A percentile compares a stretch with the other conserved stretches of the same genome.
phyloP scores from a whole-genome alignment of 2,888 invertebrate genomes.

The Cheilosia scutellata region DNA sequence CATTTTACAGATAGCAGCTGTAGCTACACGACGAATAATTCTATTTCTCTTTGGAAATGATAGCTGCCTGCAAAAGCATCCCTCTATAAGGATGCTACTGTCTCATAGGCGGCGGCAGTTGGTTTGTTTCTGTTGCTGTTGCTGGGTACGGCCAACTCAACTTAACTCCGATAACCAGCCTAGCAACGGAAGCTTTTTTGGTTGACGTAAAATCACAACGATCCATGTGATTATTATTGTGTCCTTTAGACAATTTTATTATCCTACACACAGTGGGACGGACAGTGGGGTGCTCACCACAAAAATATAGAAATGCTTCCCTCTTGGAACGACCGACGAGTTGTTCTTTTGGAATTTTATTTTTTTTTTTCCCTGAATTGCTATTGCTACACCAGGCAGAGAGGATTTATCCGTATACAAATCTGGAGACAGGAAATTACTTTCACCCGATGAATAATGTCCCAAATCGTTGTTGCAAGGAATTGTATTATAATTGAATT shows the following conservation, averaged over 20 bases:
- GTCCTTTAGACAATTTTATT: constrained; percentile 57
- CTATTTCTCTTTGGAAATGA: background rate
- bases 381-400: background rate
- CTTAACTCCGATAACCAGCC: background rate
- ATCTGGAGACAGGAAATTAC: constrained; percentile 33
- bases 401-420: background rate
- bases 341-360: background rate
- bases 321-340: background rate
- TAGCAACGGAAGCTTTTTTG: constrained; percentile 30
- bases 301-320: background rate
- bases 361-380: background rate
- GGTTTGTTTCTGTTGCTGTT: background rate
- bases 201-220: constrained; percentile 49
- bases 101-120: background rate
- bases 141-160: background rate
- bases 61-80: constrained; percentile 4
- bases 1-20: constrained; percentile 3
- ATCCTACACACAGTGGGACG: constrained; percentile 17
- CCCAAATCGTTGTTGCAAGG: background rate
- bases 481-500: constrained; percentile 34
- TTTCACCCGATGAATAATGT: constrained; percentile 23
- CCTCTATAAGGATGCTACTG: constrained; percentile 15
- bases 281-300: background rate
- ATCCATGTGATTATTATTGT: constrained; percentile 44
- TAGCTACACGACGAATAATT: constrained; percentile 18